These are phyloP conservation scores for Hylomyscus alleni DNA, from an alignment of 2,797 vertebrate species.

Conservation along the genomic window DNA sequence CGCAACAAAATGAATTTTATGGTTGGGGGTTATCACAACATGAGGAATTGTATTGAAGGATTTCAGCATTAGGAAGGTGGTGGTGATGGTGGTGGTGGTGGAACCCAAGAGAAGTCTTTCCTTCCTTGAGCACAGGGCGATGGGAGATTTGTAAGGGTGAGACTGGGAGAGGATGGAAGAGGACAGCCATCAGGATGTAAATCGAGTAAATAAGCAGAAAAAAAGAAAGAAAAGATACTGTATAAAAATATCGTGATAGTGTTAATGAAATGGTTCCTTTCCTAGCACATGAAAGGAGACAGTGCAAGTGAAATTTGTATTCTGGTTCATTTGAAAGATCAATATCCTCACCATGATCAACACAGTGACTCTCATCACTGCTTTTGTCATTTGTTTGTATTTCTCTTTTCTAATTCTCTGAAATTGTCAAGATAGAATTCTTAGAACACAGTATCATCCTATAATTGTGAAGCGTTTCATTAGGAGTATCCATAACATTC, in stretches of 20 bases:
- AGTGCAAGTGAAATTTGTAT: not conserved
- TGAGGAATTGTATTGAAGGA: not conserved
- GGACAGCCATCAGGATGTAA: not conserved
- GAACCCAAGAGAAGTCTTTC: not conserved
- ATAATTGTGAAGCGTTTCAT: not conserved
- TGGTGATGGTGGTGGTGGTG: no score
- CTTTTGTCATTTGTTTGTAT: conserved; percentile 12
- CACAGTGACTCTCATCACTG: not conserved
- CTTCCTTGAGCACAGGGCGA: not conserved
- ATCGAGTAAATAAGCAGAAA: not conserved
- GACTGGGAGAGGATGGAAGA: not conserved
- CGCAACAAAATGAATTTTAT: not conserved
- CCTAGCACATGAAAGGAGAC: not conserved
- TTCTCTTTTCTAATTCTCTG: not conserved
- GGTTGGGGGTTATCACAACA: not conserved
- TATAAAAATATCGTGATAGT: not conserved
- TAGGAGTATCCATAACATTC: not conserved
- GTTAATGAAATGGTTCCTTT: not conserved
- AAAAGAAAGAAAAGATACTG: not conserved
- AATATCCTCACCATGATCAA: not conserved
- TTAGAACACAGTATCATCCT: not conserved
- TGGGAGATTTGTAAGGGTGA: not conserved
- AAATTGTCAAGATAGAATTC: not conserved
- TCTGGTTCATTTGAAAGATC: not conserved
- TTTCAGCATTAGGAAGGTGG: not conserved